Evolutionary conservation across 1,140 invertebrate species (phyloP).

Genomic region (Musca vetustissima): DNA sequence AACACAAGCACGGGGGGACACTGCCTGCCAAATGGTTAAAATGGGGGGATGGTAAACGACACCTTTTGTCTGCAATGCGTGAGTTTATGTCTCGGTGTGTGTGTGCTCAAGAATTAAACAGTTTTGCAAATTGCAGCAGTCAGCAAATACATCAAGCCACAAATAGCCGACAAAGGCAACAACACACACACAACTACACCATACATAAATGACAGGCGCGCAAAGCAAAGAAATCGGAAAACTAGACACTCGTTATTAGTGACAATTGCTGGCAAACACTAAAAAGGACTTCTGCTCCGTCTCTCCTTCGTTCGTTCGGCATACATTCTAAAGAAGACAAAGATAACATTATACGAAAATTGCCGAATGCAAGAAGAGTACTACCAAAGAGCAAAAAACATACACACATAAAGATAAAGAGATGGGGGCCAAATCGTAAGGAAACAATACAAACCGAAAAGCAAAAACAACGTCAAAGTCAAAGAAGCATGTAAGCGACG

Average conservation of each 20-base stretch:
- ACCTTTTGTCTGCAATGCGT: conserved; percentile 5
- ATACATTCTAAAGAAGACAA: background rate
- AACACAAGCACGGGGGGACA: too few species aligned
- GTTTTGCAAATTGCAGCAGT: conserved; percentile 44
- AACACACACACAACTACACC: conserved; percentile 15
- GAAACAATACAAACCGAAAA: conserved; percentile 27
- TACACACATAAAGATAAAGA: background rate
- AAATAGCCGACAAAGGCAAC: conserved; percentile 36
- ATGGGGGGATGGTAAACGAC: conserved; percentile 3
- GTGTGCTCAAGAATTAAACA: conserved; percentile 33
- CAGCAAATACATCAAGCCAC: conserved; percentile 48
- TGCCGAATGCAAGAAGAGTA: background rate
- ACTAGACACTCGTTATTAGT: conserved; percentile 56
- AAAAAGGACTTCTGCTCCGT: background rate
- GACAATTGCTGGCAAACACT: conserved; percentile 53
- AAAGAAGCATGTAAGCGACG: conserved; percentile 20
- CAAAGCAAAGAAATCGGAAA: conserved; percentile 28
- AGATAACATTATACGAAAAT: background rate
- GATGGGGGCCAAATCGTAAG: conserved; percentile 30
- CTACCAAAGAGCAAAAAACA: background rate
- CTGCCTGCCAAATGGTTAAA: too few species aligned
- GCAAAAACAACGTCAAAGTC: too few species aligned
- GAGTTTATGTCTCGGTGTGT: conserved; percentile 5
- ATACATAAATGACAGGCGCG: conserved; percentile 34
- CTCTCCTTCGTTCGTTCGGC: too few species aligned